Conservation (phyloP, 2,797 vertebrate genomes). For the Merluccius polli region DNA sequence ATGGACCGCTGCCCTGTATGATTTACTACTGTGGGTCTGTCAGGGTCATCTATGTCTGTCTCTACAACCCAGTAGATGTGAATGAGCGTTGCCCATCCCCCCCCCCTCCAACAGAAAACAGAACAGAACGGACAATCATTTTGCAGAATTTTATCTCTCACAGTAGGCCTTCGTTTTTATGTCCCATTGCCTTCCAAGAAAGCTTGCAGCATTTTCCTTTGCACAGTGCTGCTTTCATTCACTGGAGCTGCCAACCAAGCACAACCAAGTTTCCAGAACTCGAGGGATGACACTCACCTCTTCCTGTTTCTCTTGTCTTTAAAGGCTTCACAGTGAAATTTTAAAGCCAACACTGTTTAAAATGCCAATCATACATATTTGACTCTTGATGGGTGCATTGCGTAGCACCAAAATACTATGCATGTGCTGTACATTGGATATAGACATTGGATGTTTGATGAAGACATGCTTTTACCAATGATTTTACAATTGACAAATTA, state of each 20-base stretch:
- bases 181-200: constrained; percentile 1
- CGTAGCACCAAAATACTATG: neutral
- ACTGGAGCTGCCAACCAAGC: neutral
- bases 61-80: constrained; percentile 31
- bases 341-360: neutral
- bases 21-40: constrained; percentile 43
- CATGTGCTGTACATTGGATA: neutral
- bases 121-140: constrained; percentile 30
- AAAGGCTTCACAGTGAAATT: neutral
- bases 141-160: neutral
- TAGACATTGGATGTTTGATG: neutral
- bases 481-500: neutral
- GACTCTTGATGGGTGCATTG: neutral
- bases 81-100: constrained; percentile 33
- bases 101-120: constrained; percentile 9
- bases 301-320: neutral
- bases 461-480: neutral
- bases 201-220: neutral
- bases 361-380: neutral
- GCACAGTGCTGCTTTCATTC: neutral
- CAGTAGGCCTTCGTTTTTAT: neutral
- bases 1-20: constrained; percentile 31
- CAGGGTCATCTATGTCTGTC: constrained; percentile 22
- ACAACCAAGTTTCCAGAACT: constrained; percentile 1
- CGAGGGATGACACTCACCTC: neutral